Evolutionary conservation across 2,888 invertebrate genomes (phyloP), one percentile per base, ranked within the genome.

Genomic region (Deladenus siricidicola): DNA sequence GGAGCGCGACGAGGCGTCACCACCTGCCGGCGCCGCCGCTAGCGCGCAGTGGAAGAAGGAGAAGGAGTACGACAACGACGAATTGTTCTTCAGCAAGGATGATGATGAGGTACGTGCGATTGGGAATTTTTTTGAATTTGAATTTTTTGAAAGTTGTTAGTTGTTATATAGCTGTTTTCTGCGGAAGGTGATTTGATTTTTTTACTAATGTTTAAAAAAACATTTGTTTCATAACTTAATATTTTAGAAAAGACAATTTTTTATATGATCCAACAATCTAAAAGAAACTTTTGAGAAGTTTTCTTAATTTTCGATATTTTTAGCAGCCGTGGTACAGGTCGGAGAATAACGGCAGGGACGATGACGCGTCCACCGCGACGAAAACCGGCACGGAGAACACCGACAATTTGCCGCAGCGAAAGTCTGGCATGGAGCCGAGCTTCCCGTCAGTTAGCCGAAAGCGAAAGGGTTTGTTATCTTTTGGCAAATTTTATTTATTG

Each of bases 1-100:
- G 24, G 44, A 28, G 28, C 28, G 54, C 54, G 54, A 54, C 26
- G 43, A 42, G 43, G 28, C 54, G 6, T 10, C 39, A 34, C 6
- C 39, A 14, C 39, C 39, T 34, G 6, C 14, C 8, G 39, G 39
- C 39, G 57, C 26, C 56, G 8, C 1, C 29, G 29, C 54, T 26
- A 48, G 54, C 24, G 56, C 49, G n/a, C 68, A 69, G 52, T 65
- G 64, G 65, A 34, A 55, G 47, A 67, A 64, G n/a, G 70, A 70
- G 44, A 51, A 64, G 44, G 66, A 71, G 17, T 62, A 63, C 48
- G 70, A 70, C 50, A 65, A 73, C 53, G 76, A 76, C 48, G 76
- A 76, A 54, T 68, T 72, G 28, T 76, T 75, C 73, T 75, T 76
- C 50, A 69, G 68, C 29, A 69, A 70, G 3, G 76, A 75, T 17